Percentiles rank a stretch among this genome's conserved stretches.
These are phyloP conservation scores for Plagiodera versicolora DNA, from an alignment of 2,888 invertebrate species.

Conservation along the genomic window DNA sequence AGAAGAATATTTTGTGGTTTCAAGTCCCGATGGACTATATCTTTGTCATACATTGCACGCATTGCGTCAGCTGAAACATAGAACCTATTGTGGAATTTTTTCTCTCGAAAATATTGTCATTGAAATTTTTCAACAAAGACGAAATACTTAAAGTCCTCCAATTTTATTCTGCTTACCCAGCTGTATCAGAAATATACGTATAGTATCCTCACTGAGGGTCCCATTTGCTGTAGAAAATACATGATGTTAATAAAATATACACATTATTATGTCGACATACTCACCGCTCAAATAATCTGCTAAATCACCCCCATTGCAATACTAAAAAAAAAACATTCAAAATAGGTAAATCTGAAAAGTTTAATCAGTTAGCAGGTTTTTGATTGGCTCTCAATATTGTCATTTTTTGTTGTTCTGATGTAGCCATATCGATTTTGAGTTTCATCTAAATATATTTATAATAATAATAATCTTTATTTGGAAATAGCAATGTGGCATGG, in stretches of 20 bases:
- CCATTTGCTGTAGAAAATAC: conserved; percentile 70
- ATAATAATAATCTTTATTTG: too few species aligned
- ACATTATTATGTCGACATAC: background rate
- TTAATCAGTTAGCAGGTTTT: too few species aligned
- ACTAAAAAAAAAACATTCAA: conserved; percentile 72
- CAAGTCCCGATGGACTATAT: conserved; percentile 97
- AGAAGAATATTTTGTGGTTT: conserved; percentile 99
- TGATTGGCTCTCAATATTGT: too few species aligned
- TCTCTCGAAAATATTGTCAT: too few species aligned
- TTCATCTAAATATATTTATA: too few species aligned
- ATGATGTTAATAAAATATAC: background rate
- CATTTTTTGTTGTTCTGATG: too few species aligned
- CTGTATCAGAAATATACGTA: conserved; percentile 91
- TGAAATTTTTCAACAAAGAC: background rate
- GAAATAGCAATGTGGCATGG: too few species aligned
- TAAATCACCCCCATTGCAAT: conserved; percentile 98
- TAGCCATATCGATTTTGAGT: too few species aligned
- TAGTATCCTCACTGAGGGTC: conserved; percentile 96
- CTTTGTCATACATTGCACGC: conserved; percentile 95
- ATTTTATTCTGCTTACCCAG: conserved; percentile 63
- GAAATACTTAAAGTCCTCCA: too few species aligned
- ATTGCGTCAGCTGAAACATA: conserved; percentile 83
- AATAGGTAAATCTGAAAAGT: conserved; percentile 19
- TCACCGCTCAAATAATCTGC: conserved; percentile 91
- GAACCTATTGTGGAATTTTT: too few species aligned